These are phyloP conservation scores for Drosophila peninsularis DNA, from an alignment of 2,888 invertebrate species.

Conservation along the genomic window DNA sequence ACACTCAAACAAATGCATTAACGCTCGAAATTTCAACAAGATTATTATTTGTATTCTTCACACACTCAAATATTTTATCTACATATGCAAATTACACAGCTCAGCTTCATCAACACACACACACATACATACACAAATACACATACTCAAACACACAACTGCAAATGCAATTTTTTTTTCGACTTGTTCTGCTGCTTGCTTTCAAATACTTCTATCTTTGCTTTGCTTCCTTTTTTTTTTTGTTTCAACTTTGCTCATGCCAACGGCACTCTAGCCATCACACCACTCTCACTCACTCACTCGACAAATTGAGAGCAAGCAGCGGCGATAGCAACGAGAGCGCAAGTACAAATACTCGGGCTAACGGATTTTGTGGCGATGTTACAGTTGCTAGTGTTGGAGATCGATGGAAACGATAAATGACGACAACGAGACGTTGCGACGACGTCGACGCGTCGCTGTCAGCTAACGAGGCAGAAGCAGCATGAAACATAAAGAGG, in stretches of 20 bases:
- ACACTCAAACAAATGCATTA: slow-evolving; percentile 18
- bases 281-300: slow-evolving; percentile 36
- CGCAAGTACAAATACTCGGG: slow-evolving; percentile 56
- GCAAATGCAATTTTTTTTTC: slow-evolving; percentile 58
- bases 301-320: slow-evolving; percentile 24
- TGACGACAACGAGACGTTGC: slow-evolving; percentile 58
- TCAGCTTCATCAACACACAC: slow-evolving; percentile 17
- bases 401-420: slow-evolving; percentile 80
- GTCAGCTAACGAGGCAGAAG: slow-evolving; percentile 49
- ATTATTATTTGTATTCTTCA: slow-evolving; percentile 29
- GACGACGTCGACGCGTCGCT: slow-evolving; percentile 71
- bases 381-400: slow-evolving; percentile 70
- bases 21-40: slow-evolving; percentile 20
- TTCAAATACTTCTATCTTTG: slow-evolving; percentile 48
- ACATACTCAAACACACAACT: slow-evolving; percentile 45
- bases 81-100: slow-evolving; percentile 50
- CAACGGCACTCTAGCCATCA: slow-evolving; percentile 35
- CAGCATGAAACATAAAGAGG: slow-evolving; percentile 74
- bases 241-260: slow-evolving; percentile 57
- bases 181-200: slow-evolving; percentile 31
- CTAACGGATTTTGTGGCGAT: slow-evolving; percentile 64
- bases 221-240: slow-evolving; percentile 37
- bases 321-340: slow-evolving; percentile 57
- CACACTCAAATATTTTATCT: slow-evolving; percentile 3
- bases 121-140: slow-evolving; percentile 28